Evolutionary conservation across 1,140 invertebrate species (phyloP).

Genomic region (Portunus trituberculatus): DNA sequence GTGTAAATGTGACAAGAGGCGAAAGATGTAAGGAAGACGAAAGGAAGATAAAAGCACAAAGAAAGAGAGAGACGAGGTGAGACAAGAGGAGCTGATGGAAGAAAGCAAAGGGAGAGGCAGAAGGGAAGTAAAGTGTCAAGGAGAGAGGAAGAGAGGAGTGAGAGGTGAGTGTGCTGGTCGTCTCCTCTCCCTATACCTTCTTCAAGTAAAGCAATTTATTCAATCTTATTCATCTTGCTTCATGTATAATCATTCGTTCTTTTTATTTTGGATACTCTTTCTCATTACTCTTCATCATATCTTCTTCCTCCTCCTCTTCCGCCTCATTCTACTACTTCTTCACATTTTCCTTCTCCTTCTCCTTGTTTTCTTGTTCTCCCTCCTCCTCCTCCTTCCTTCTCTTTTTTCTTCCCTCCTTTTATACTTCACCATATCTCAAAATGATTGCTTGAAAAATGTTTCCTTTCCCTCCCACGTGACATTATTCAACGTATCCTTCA

Average conservation of each 20-base stretch:
- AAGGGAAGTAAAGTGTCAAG: not conserved
- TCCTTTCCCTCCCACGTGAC: not conserved
- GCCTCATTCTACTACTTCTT: not conserved
- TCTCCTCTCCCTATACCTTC: too few species aligned
- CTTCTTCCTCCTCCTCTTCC: too few species aligned
- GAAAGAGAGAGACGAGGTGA: not conserved
- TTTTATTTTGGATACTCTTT: too few species aligned
- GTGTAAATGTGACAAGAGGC: too few species aligned
- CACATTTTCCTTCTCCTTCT: not conserved
- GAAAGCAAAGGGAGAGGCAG: not conserved
- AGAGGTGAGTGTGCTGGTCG: not conserved
- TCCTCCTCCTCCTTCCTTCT: too few species aligned
- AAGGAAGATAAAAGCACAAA: not conserved
- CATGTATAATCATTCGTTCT: too few species aligned
- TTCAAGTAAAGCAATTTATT: too few species aligned
- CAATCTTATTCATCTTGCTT: too few species aligned
- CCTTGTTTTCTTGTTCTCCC: not conserved
- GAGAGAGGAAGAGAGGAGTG: not conserved
- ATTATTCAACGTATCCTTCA: not conserved
- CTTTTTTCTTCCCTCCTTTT: too few species aligned
- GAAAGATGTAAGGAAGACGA: not conserved
- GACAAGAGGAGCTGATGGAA: not conserved
- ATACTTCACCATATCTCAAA: not conserved
- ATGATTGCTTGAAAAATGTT: not conserved
- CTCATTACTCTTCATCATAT: too few species aligned